phyloP scores from a whole-genome alignment of 2,797 vertebrate genomes.

The Eidolon dupreanum region DNA sequence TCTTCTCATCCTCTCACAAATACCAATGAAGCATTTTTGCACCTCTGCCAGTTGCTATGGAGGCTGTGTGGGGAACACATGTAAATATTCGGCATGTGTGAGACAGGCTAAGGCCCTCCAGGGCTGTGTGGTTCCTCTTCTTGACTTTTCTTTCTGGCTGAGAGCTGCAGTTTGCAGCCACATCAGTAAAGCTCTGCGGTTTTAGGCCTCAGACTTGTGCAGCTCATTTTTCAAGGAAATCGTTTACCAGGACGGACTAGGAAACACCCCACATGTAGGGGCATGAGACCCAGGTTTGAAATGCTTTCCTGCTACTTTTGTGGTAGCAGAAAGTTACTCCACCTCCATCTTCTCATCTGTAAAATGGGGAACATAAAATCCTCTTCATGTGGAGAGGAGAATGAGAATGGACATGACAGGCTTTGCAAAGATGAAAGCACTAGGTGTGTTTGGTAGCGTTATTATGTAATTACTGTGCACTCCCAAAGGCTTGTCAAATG shows the following conservation, averaged over 20 bases:
- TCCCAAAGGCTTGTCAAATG: not conserved
- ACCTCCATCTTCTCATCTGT: not conserved
- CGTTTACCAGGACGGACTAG: not conserved
- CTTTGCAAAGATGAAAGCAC: not conserved
- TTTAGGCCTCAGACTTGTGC: conserved; percentile 5
- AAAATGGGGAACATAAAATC: not conserved
- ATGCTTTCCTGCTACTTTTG: not conserved
- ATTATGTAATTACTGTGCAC: not conserved
- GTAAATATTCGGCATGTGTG: conserved; percentile 60
- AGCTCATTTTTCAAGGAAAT: conserved; percentile 48
- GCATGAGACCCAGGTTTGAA: not conserved
- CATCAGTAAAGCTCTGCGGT: conserved; percentile 29
- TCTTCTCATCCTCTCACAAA: conserved; percentile 47
- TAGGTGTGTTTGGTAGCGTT: not conserved
- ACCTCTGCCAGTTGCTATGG: conserved; percentile 70
- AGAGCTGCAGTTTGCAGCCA: conserved; percentile 1
- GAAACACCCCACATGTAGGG: not conserved
- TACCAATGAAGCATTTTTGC: conserved; percentile 62
- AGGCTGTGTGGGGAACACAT: conserved; percentile 65
- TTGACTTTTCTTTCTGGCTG: not conserved
- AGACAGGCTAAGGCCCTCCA: not conserved
- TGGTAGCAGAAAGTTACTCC: not conserved
- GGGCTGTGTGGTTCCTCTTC: not conserved
- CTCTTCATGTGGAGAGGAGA: not conserved
- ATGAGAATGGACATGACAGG: not conserved